phyloP scores from a whole-genome alignment of 1,140 invertebrate species.

The Spodoptera litura region DNA sequence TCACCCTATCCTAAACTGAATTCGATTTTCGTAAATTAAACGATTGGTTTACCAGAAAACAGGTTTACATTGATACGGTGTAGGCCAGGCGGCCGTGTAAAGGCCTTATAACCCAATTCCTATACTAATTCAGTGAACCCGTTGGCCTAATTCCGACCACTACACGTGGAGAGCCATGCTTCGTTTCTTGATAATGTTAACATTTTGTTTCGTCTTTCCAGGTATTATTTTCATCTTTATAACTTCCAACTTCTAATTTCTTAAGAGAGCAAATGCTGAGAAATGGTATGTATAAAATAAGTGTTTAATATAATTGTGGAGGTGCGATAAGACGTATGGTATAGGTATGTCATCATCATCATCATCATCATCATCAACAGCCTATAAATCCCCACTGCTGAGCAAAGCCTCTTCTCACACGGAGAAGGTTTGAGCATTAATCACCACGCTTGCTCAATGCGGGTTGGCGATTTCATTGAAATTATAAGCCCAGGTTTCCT shows the following conservation, averaged over 20 bases:
- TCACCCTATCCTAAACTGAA: constrained; percentile 5
- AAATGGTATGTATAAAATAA: too few relatives aligned
- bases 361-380: too few relatives aligned
- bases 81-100: constrained; percentile 12
- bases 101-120: constrained; percentile 44
- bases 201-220: constrained; percentile 20
- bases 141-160: constrained; percentile 14
- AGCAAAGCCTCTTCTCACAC: too few relatives aligned
- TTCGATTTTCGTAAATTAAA: constrained; percentile 32
- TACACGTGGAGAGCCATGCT: constrained; percentile 5
- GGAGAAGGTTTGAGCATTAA: too few relatives aligned
- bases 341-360: too few relatives aligned
- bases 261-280: too few relatives aligned
- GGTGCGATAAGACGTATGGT: not conserved
- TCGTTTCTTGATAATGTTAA: constrained; percentile 19
- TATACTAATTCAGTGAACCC: constrained; percentile 40
- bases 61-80: constrained; percentile 17
- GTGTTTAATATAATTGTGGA: not conserved
- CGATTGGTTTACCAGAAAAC: constrained; percentile 34
- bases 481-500: too few relatives aligned
- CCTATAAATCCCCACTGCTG: too few relatives aligned
- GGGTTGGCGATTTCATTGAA: too few relatives aligned
- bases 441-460: too few relatives aligned
- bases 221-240: constrained; percentile 24
- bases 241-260: too few relatives aligned